Base-by-base conservation (phyloP, 2,113 vertebrate genomes). In the Onychorhynchus coronatus region DNA sequence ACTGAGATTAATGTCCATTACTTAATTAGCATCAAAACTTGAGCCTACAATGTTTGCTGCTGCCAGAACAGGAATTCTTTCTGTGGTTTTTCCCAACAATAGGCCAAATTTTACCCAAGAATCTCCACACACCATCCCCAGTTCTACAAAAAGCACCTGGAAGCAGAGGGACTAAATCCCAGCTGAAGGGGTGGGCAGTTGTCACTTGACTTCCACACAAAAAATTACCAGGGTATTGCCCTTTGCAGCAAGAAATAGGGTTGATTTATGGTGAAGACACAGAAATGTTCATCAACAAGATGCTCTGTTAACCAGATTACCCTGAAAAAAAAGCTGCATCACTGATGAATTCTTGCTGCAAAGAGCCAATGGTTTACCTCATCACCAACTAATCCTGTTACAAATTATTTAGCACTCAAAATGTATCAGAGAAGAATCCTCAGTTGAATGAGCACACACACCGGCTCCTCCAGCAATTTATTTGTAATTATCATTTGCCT, bases 351-450 rank as follows among this genome's bases (percentile, higher is more conserved):
- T 61, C 92, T 49, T 81, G 67, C 72, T 83, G 39, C 16, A 72
- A 88, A 67, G 58, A 91, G 85, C 52, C 85, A 81, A 13, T 63
- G 25, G 79, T 93, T 96, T 95, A 42, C 79, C 93, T 96, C 88
- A 86, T 70, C 78, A 79, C 66, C 31, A 27, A 15, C 59, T 92
- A 95, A 95, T 82, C 89, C 72, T 68, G 85, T 91, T 87, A 86
- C 19, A 66, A 93, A 85, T 84, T 85, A 91, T 92, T 88, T 73
- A 42, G 61, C 50, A 66, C 76, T 86, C 46, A 46, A 33, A 92
- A 75, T 28, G 22, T 62, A 83, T 70, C 66, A 62, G 78, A 80
- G 94, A 61, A 68, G 76, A 88, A 70, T 49, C 77, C 70, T 93
- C 93, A 85, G 50, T 2, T 75, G 79, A 66, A 88, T 27, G 23